Base-by-base conservation (phyloP, 1,140 invertebrate species). In the Drosophila sproati region DNA sequence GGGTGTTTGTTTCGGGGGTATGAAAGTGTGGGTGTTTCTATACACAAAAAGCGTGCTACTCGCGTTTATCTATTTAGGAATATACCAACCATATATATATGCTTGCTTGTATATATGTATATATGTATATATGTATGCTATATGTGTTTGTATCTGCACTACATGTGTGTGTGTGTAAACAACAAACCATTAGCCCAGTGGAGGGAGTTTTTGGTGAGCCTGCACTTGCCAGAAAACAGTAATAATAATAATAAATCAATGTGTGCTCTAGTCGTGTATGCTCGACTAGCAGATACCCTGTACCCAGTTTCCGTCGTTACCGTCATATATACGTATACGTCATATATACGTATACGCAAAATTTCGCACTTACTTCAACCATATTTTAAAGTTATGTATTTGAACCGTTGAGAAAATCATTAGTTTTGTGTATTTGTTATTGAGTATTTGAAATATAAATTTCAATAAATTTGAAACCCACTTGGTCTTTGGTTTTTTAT, bases 41-140 rank as follows among this genome's bases (percentile, higher is more conserved):
- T 82, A 86, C 82, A 86, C 82, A 86, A 86, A 86, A 87, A 86
- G 82, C 82, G 82, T 86, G 82, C 82, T 82, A 78, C 78, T 86
- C 63, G 81, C 82, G 81, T 60, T 75, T 77, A 77, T 57, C 73
- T 70, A 60, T 51, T 50, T 54, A 34, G 51, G 12, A 20, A 20
- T 20, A 20, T 20, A 20, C 20, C 20, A 0, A 20, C 20, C n/a
- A n/a, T n/a, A 55, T 70, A 60, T 51, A 34, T 57, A 29, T 20
- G 20, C 20, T 73, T 59, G 5, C 61, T 47, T 59, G 34, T 72
- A 7, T 57, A 57, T 61, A 66, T 73, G 68, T 66, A 55, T 81
- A 43, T 73, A 55, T 64, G 7, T 50, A 34, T 59, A 55, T 70
- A 60, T 51, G 41, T 57, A 29, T 20, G 20, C 20, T 73, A 43